These are phyloP conservation scores for Sebastolobus alascanus DNA, from an alignment of 2,797 vertebrate genomes.

Conservation along the genomic window DNA sequence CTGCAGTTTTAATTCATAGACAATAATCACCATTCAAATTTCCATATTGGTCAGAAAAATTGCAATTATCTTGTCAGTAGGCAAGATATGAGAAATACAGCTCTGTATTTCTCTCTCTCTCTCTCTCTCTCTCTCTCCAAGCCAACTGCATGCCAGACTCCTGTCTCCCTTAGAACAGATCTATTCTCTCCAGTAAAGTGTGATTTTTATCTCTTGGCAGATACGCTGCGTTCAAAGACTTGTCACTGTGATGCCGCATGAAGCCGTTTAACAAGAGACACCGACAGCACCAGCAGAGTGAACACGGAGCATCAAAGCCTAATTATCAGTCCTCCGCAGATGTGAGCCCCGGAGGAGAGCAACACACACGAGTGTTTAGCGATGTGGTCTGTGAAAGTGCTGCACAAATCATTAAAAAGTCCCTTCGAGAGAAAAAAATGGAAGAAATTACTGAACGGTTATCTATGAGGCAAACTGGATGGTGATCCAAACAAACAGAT, in stretches of 20 bases:
- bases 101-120: not conserved
- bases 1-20: not conserved
- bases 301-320: slow-evolving; percentile 48
- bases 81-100: not conserved
- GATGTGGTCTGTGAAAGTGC: slow-evolving; percentile 49
- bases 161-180: slow-evolving; percentile 6
- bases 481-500: slow-evolving; percentile 67
- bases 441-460: slow-evolving; percentile 76
- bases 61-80: not conserved
- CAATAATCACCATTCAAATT: not conserved
- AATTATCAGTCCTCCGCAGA: slow-evolving; percentile 47
- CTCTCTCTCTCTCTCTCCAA: not conserved
- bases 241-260: slow-evolving; percentile 40
- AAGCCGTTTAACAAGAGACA: slow-evolving; percentile 36
- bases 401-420: slow-evolving; percentile 64
- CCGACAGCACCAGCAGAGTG: slow-evolving; percentile 9
- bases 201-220: slow-evolving; percentile 43
- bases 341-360: slow-evolving; percentile 34
- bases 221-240: slow-evolving; percentile 25
- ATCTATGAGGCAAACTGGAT: slow-evolving; percentile 70
- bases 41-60: not conserved
- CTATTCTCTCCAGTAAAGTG: slow-evolving; percentile 7
- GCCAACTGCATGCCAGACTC: slow-evolving; percentile 4
- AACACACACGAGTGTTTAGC: slow-evolving; percentile 61
- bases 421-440: slow-evolving; percentile 60